Percentiles rank a stretch among this genome's conserved stretches.
These are phyloP conservation scores for Myotis vivesi DNA, from an alignment of 2,797 vertebrate genomes.

Conservation along the genomic window DNA sequence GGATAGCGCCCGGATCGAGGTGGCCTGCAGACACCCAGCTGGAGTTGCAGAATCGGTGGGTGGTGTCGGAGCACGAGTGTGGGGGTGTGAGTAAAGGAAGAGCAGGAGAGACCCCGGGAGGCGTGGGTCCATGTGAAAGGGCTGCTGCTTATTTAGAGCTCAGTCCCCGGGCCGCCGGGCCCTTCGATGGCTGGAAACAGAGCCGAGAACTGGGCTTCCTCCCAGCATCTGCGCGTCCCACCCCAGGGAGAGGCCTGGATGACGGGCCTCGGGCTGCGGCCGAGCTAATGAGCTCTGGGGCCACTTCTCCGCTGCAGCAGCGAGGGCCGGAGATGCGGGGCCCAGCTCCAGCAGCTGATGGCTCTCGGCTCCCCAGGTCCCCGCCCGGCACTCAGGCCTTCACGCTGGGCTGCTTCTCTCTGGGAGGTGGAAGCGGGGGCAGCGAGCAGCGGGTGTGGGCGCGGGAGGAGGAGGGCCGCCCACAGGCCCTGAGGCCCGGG, in stretches of 20 bases:
- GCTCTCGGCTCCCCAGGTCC: neutral
- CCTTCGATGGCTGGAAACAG: neutral
- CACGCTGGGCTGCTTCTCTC: neutral
- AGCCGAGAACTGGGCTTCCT: neutral
- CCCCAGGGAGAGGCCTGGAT: neutral
- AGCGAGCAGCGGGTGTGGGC: neutral
- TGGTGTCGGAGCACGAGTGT: neutral
- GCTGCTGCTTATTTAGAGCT: neutral
- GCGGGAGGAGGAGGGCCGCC: neutral
- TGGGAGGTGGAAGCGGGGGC: neutral
- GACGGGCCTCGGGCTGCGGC: neutral
- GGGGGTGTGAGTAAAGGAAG: neutral
- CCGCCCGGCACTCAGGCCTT: neutral
- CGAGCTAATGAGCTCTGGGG: neutral
- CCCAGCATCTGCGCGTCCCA: neutral
- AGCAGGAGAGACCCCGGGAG: neutral
- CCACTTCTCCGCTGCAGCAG: neutral
- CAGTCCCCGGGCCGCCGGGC: neutral
- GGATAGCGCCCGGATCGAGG: neutral
- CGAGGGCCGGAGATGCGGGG: fast-evolving
- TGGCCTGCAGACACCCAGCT: neutral
- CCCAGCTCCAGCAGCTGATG: neutral
- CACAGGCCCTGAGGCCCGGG: neutral
- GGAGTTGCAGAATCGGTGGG: fast-evolving
- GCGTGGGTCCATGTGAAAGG: neutral